A percentile compares a stretch with the other conserved stretches of the same genome.
These are phyloP conservation scores for Tautogolabrus adspersus DNA, from an alignment of 2,113 vertebrate species.

Conservation along the genomic window DNA sequence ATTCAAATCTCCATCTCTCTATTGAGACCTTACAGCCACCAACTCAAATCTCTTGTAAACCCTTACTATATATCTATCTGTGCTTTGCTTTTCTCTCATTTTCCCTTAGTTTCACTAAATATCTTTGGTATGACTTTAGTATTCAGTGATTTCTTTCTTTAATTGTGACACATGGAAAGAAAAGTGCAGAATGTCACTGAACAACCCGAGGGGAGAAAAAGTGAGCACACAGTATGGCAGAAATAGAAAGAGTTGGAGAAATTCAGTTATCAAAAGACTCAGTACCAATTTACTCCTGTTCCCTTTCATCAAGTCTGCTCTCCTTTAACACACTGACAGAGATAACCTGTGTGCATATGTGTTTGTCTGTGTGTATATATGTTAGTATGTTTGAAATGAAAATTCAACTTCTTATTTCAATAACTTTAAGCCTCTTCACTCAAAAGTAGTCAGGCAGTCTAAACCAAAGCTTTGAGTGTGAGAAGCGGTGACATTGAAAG, in stretches of 20 bases:
- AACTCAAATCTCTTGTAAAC: conserved; percentile 17
- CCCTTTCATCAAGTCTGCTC: conserved; percentile 36
- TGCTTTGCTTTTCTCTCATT: conserved; percentile 5
- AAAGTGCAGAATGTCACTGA: conserved; percentile 10
- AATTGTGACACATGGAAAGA: conserved; percentile 8
- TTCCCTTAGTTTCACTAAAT: not conserved
- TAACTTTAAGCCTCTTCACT: conserved; percentile 24
- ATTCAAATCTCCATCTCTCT: conserved; percentile 48
- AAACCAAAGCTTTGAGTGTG: conserved; percentile 58
- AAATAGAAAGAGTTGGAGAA: conserved; percentile 34
- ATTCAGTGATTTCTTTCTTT: conserved; percentile 39
- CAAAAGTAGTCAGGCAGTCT: conserved; percentile 40
- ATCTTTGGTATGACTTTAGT: conserved; percentile 21
- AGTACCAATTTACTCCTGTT: conserved; percentile 31
- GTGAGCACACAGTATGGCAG: conserved; percentile 40
- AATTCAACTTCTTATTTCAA: conserved; percentile 53
- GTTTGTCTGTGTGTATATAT: conserved; percentile 2
- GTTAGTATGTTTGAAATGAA: conserved; percentile 34
- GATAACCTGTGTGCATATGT: conserved; percentile 17
- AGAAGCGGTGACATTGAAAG: conserved; percentile 69
- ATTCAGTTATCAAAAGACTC: conserved; percentile 42
- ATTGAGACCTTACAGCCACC: conserved; percentile 2
- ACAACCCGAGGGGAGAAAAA: not conserved
- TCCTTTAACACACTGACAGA: conserved; percentile 12
- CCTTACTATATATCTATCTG: not conserved